Base-by-base conservation (phyloP, 2,113 vertebrate genomes). In the Centropus bengalensis region DNA sequence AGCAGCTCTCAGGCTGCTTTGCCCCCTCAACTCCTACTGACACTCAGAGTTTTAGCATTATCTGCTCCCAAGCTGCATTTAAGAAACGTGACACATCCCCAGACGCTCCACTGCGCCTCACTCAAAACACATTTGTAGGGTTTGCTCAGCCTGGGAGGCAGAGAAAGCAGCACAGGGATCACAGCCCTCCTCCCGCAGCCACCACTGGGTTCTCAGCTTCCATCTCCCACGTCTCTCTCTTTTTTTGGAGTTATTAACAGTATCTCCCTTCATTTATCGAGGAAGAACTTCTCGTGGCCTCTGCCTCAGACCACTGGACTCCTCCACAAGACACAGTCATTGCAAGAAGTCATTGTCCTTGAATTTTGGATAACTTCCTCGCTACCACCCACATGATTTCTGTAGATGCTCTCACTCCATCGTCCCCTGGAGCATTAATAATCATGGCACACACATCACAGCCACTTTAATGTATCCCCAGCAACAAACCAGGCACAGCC, bases 341-440 rank as follows among this genome's bases (percentile, higher is more conserved):
- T 36, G 14, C 36, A 30, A 52, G 74, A 45, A 66, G 44, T 26
- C 22, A 23, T 32, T 19, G 26, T 8, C 56, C 66, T 73, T 73
- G 26, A 9, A 45, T 40, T 82, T 58, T 58, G 56, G 58, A 6
- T 7, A 56, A n/a, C 28, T 26, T 77, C 20, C 36, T 51, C 42
- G 47, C 27, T 22, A n/a, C 49, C 16, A 28, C 15, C 6, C 5
- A 23, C 42, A 9, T 2, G 2, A n/a, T 9, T 36, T 67, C 54
- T 44, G 28, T 6, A 38, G 27, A 52, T 22, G n/a, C 14, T 59
- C 28, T 66, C 58, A 22, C 19, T 17, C 28, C 45, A 33, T 22
- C 0, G 0, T 30, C 19, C 38, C 19, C 66, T 5, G 54, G n/a
- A 38, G 20, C 5, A 2, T 13, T 45, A 52, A 68, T 18, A 51